Conservation (phyloP, 1,140 invertebrate genomes). For the Coboldia fuscipes region DNA sequence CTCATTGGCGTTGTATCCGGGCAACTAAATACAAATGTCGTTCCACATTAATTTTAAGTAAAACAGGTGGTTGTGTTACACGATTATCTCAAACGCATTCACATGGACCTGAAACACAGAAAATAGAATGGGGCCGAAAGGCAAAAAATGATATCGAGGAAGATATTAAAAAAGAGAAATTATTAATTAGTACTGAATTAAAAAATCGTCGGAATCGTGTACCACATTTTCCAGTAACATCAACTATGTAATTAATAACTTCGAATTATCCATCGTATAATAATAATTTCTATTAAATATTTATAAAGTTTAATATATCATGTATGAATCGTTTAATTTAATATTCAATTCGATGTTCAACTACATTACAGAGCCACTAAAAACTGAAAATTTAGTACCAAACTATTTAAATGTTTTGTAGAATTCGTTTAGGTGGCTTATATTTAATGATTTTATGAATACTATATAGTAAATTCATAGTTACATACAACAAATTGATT, state of each 20-base stretch:
- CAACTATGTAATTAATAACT: not conserved
- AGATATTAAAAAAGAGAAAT: not conserved
- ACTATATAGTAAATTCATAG: too few species aligned
- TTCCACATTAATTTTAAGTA: conserved; percentile 5
- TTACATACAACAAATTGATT: too few species aligned
- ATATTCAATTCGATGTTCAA: too few species aligned
- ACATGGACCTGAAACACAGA: conserved; percentile 6
- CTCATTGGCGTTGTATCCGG: conserved; percentile 9
- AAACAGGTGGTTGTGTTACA: not conserved
- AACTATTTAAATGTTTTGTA: too few species aligned
- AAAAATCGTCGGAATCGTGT: too few species aligned
- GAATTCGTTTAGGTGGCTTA: too few species aligned
- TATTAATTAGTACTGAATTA: too few species aligned
- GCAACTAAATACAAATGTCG: conserved; percentile 6
- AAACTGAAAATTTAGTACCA: too few species aligned
- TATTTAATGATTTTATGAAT: too few species aligned
- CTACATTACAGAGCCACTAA: too few species aligned
- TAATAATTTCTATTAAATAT: not conserved
- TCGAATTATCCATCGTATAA: not conserved
- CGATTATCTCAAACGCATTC: conserved; percentile 5
- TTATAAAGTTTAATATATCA: too few species aligned
- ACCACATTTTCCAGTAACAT: not conserved
- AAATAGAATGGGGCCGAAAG: conserved; percentile 5
- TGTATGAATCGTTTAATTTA: too few species aligned
- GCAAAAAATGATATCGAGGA: not conserved